Percentiles rank a stretch among this genome's conserved stretches.
phyloP scores from a whole-genome alignment of 2,888 invertebrate species.

The Pammene aurita region DNA sequence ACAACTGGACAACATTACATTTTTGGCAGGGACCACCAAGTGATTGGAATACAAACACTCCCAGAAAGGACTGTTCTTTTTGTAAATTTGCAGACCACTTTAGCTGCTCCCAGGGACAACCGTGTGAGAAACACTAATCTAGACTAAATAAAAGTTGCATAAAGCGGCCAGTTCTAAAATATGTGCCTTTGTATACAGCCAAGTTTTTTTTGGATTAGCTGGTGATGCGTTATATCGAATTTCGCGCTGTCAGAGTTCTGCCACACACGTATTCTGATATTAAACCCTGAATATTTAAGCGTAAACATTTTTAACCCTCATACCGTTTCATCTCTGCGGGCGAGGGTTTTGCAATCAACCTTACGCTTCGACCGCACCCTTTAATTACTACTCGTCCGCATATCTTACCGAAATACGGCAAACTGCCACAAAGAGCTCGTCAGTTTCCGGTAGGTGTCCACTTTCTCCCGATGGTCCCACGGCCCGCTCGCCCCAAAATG shows the following conservation, averaged over 20 bases:
- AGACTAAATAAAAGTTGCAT: too few species aligned
- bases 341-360: constrained; percentile 51
- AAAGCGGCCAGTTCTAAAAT: too few species aligned
- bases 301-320: constrained; percentile 19
- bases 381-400: constrained; percentile 66
- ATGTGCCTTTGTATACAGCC: too few species aligned
- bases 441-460: constrained; percentile 55
- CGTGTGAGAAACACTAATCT: too few species aligned
- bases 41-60: too few species aligned
- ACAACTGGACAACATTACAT: too few species aligned
- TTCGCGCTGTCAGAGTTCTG: neutral
- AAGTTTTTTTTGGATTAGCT: too few species aligned
- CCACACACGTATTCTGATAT: constrained; percentile 18
- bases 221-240: too few species aligned
- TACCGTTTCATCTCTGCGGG: constrained; percentile 15
- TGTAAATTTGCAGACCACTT: too few species aligned
- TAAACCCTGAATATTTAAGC: constrained; percentile 9
- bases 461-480: constrained; percentile 79
- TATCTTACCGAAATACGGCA: constrained; percentile 53
- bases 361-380: constrained; percentile 56
- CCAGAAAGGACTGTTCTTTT: too few species aligned
- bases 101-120: too few species aligned
- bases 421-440: constrained; percentile 67
- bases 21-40: too few species aligned
- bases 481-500: constrained; percentile 69